phyloP scores from a whole-genome alignment of 1,140 invertebrate species.

The Musca vetustissima region DNA sequence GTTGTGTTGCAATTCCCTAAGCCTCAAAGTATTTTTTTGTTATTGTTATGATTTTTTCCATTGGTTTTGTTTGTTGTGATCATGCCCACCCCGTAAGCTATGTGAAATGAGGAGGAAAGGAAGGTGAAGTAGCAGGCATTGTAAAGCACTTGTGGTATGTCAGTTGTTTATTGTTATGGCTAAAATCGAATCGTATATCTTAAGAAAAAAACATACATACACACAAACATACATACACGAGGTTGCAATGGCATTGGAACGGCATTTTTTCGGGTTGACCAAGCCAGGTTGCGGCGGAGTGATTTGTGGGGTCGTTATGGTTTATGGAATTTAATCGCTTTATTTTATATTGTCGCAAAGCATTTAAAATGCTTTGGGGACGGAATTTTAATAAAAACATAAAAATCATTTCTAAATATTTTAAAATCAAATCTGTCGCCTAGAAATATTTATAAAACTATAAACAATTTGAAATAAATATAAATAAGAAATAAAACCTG shows the following conservation, averaged over 20 bases:
- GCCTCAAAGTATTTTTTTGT: constrained; percentile 8
- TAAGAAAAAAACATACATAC: too few species aligned
- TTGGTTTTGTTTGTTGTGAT: too few species aligned
- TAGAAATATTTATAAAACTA: too few species aligned
- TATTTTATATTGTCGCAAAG: background rate
- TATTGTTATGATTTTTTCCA: constrained; percentile 3
- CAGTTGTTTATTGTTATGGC: constrained; percentile 4
- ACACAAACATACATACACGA: too few species aligned
- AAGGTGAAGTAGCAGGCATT: background rate
- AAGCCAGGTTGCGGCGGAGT: background rate
- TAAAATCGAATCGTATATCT: background rate
- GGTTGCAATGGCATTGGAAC: background rate
- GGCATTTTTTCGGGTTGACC: constrained; percentile 1
- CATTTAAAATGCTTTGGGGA: background rate
- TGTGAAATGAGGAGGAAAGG: too few species aligned
- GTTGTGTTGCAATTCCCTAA: constrained; percentile 9
- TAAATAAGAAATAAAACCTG: too few species aligned
- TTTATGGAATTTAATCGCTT: constrained; percentile 22
- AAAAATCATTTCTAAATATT: background rate
- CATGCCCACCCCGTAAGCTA: too few species aligned
- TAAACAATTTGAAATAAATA: too few species aligned
- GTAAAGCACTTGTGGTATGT: constrained; percentile 21
- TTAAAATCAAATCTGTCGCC: too few species aligned
- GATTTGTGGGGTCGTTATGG: constrained; percentile 20
- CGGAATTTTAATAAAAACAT: background rate